These are phyloP conservation scores for Pelobates cultripes DNA, from an alignment of 2,797 vertebrate genomes.

Conservation along the genomic window DNA sequence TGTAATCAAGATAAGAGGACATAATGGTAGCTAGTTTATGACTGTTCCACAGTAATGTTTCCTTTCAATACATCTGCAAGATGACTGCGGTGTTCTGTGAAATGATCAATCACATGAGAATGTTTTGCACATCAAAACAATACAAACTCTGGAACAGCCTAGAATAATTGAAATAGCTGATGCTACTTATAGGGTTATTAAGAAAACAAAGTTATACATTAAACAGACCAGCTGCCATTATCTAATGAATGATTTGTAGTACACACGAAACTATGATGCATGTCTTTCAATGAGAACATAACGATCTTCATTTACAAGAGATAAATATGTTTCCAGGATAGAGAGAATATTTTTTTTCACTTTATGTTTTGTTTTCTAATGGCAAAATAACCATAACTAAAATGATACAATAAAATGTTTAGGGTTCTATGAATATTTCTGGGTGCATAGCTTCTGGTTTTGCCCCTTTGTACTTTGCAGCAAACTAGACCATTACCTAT, in stretches of 20 bases:
- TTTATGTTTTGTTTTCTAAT: too few species aligned
- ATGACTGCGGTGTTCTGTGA: not conserved
- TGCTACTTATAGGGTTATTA: constrained; percentile 15
- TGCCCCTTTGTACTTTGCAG: too few species aligned
- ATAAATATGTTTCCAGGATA: not conserved
- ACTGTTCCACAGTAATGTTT: not conserved
- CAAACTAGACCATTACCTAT: too few species aligned
- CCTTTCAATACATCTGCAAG: not conserved
- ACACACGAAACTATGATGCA: not conserved
- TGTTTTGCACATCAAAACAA: constrained; percentile 10
- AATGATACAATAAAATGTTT: too few species aligned
- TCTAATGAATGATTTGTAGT: constrained; percentile 29
- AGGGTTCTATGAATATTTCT: too few species aligned
- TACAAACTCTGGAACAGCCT: constrained; percentile 15
- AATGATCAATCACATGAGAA: not conserved
- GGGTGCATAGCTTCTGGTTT: too few species aligned
- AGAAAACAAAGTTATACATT: constrained; percentile 28
- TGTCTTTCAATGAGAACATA: constrained; percentile 11
- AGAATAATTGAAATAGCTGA: constrained; percentile 23
- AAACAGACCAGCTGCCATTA: constrained; percentile 2
- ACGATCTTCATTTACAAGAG: not conserved
- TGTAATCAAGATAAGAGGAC: not conserved
- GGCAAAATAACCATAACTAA: too few species aligned
- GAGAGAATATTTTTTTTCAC: too few species aligned
- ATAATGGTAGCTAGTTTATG: not conserved